phyloP scores from a whole-genome alignment of 2,888 invertebrate genomes.

The Trachelus tabidus region DNA sequence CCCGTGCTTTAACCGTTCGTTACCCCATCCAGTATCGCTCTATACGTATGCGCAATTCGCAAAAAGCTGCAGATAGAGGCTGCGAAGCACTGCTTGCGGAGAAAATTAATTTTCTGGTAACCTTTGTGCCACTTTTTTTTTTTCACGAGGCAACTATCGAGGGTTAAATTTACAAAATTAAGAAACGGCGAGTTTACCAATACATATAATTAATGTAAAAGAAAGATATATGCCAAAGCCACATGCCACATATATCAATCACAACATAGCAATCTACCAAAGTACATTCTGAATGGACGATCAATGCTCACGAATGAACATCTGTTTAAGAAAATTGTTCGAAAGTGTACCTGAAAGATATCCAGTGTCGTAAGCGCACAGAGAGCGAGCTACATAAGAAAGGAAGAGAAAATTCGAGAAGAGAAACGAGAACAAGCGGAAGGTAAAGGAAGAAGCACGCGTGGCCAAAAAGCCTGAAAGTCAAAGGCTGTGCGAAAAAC shows the following conservation, averaged over 20 bases:
- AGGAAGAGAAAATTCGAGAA: not conserved
- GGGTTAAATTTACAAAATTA: too few species aligned
- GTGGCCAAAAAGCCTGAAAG: not conserved
- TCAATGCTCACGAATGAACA: too few species aligned
- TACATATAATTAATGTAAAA: too few species aligned
- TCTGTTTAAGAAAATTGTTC: not conserved
- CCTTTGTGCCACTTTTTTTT: not conserved
- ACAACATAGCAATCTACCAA: too few species aligned
- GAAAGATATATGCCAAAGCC: too few species aligned
- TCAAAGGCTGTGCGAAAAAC: not conserved
- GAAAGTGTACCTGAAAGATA: not conserved
- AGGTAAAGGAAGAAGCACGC: too few species aligned
- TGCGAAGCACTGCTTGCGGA: not conserved
- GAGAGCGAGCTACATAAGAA: not conserved
- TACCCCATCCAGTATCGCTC: not conserved
- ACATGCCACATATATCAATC: too few species aligned
- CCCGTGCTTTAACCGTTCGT: conserved; percentile 14
- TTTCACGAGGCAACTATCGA: not conserved
- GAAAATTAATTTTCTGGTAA: not conserved
- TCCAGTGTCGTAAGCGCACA: too few species aligned
- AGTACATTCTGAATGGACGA: too few species aligned
- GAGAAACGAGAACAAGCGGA: not conserved
- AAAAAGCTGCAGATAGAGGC: not conserved
- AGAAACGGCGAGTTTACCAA: too few species aligned
- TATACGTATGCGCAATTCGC: not conserved